These are phyloP conservation scores for Sepiola atlantica DNA, from an alignment of 2,888 invertebrate genomes.

Conservation along the genomic window DNA sequence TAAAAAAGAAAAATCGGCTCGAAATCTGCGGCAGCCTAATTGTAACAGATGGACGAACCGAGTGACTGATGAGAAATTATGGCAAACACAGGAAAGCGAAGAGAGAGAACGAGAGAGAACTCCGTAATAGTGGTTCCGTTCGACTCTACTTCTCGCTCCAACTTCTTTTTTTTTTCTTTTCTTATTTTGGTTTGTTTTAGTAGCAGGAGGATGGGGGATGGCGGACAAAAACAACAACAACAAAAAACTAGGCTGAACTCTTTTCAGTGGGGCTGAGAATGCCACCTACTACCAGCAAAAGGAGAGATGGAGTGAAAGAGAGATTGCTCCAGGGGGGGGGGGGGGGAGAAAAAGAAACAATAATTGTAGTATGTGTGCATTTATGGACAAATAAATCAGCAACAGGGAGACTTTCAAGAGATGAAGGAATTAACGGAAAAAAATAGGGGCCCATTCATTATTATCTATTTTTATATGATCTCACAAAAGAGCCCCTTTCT, in stretches of 20 bases:
- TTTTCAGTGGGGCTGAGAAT: not conserved
- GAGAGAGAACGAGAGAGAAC: not conserved
- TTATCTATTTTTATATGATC: not conserved
- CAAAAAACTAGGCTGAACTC: not conserved
- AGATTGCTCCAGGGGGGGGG: not conserved
- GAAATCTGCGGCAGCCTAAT: not conserved
- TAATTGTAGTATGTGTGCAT: not conserved
- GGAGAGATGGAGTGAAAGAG: not conserved
- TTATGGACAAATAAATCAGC: not conserved
- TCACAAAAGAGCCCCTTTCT: not conserved
- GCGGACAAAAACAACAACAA: too few relatives aligned
- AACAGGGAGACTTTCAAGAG: not conserved
- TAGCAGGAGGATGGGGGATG: not conserved
- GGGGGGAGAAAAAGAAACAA: not conserved
- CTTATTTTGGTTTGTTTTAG: not conserved
- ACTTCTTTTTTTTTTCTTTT: not conserved
- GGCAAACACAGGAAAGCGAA: not conserved
- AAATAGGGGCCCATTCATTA: not conserved
- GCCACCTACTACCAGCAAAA: not conserved
- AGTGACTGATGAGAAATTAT: not conserved
- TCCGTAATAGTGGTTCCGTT: slow-evolving; percentile 20
- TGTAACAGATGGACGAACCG: slow-evolving; percentile 9
- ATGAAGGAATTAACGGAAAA: not conserved
- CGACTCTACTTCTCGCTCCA: not conserved
- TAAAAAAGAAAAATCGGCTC: not conserved